These are phyloP conservation scores for Dipodomys ordii DNA, from an alignment of 2,113 vertebrate species.

Conservation along the genomic window DNA sequence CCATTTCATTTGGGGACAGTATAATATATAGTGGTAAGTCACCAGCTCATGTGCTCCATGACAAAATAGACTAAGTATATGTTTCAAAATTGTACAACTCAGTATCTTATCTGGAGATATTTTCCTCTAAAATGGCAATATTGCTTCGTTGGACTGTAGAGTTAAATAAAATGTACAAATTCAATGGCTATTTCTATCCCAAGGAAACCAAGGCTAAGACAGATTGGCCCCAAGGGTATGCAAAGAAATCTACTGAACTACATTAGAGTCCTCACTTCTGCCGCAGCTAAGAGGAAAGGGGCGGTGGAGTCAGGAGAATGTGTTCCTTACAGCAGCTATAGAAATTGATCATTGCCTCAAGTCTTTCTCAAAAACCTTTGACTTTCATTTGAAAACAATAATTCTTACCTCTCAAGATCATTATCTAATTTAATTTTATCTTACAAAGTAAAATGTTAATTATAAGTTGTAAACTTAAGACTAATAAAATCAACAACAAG, in stretches of 20 bases:
- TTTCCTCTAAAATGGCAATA: background rate
- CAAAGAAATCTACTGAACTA: background rate
- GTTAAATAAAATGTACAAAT: background rate
- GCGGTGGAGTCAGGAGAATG: background rate
- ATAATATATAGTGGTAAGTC: background rate
- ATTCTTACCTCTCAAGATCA: background rate
- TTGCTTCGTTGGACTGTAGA: background rate
- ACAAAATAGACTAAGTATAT: background rate
- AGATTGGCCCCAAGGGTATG: background rate
- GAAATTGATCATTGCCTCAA: background rate
- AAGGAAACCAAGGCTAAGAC: background rate
- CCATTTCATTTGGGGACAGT: background rate
- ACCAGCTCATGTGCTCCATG: background rate
- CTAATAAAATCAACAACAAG: no score
- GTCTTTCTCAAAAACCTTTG: background rate
- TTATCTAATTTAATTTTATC: conserved; percentile 14
- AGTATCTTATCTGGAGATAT: conserved; percentile 18
- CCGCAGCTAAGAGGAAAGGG: background rate
- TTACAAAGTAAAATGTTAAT: conserved; percentile 27
- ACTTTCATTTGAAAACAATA: background rate
- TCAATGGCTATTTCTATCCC: background rate
- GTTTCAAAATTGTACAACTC: background rate
- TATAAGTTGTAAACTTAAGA: background rate
- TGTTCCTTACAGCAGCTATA: background rate
- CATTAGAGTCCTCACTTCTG: background rate